Conservation (phyloP, 2,113 vertebrate species). For the Brienomyrus longianalis region DNA sequence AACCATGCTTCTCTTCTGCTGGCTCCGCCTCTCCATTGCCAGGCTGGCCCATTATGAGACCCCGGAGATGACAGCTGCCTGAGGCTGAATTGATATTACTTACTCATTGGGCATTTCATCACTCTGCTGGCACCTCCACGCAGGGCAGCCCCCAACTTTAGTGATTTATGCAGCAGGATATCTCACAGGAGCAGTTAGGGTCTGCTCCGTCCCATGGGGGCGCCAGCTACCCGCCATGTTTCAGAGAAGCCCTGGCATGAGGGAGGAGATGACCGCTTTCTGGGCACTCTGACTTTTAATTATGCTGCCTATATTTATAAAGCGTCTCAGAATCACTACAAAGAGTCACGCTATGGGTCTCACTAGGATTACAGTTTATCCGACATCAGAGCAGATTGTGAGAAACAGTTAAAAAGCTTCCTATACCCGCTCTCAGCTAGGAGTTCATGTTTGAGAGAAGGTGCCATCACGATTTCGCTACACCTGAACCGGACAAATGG, state of each 20-base stretch:
- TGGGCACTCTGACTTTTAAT: neutral
- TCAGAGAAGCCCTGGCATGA: neutral
- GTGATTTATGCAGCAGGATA: neutral
- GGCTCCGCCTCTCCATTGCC: neutral
- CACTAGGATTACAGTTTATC: neutral
- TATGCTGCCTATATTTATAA: neutral
- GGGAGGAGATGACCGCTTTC: neutral
- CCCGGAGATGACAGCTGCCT: neutral
- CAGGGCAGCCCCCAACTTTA: neutral
- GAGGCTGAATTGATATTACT: neutral
- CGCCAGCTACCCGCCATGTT: no score
- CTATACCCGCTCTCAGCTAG: neutral
- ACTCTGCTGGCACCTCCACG: neutral
- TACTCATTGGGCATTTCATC: neutral
- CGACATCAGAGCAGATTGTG: neutral
- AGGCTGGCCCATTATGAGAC: neutral
- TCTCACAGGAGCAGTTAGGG: neutral
- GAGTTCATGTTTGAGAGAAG: neutral
- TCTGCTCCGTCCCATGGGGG: neutral
- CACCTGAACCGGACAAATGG: neutral
- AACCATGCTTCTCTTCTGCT: neutral
- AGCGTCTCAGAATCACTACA: neutral
- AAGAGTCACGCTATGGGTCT: neutral
- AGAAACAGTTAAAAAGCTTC: neutral
- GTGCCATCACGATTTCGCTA: neutral